Percentiles rank a stretch among this genome's conserved stretches.
Conservation (phyloP, 2,888 invertebrate species). For the Auanema sp. region DNA sequence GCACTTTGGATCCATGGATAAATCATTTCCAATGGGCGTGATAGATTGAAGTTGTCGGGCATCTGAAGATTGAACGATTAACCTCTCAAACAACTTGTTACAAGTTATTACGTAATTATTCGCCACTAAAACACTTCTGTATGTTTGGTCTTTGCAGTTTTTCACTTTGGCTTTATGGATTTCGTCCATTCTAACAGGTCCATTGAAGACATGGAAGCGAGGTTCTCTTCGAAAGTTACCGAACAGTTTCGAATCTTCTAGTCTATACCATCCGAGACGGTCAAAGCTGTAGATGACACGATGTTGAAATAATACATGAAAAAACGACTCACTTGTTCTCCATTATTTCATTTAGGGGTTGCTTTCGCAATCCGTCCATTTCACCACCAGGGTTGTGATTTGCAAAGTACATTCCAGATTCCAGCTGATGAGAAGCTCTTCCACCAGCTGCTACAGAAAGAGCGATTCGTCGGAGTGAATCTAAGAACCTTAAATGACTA, state of each 20-base stretch:
- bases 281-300: constrained; percentile 50
- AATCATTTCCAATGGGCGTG: constrained; percentile 46
- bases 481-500: constrained; percentile 35
- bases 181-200: constrained; percentile 55
- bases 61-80: constrained; percentile 24
- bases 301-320: background rate
- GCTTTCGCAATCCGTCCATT: constrained; percentile 50
- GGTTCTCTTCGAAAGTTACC: constrained; percentile 26
- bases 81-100: background rate
- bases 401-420: constrained; percentile 61
- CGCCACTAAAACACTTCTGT: constrained; percentile 52
- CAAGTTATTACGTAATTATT: constrained; percentile 54
- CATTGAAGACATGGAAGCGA: constrained; percentile 57
- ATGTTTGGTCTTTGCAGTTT: constrained; percentile 60
- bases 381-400: constrained; percentile 48
- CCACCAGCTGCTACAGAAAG: constrained; percentile 54
- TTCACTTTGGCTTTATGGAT: constrained; percentile 58
- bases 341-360: constrained; percentile 57
- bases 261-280: constrained; percentile 62
- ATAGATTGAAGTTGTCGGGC: constrained; percentile 44
- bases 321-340: constrained; percentile 54
- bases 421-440: constrained; percentile 53
- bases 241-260: too few species aligned
- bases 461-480: constrained; percentile 41
- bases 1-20: constrained; percentile 60